A percentile compares a stretch with the other conserved stretches of the same genome.
phyloP scores from a whole-genome alignment of 2,113 vertebrate species.

The Tachuris rubrigastra region DNA sequence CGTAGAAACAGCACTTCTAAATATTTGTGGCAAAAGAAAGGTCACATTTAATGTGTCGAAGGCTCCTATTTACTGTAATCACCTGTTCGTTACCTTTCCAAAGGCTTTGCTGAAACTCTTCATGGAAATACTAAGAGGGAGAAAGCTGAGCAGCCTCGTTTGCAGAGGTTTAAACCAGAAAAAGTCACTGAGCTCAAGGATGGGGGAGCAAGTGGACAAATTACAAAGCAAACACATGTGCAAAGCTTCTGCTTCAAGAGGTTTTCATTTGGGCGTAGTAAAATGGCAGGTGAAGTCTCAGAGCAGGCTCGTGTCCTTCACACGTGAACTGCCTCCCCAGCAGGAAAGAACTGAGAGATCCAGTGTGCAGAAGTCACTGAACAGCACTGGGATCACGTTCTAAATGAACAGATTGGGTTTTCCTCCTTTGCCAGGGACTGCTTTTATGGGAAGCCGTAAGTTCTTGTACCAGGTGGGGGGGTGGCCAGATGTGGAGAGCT shows the following conservation, averaged over 20 bases:
- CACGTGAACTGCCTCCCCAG: neutral
- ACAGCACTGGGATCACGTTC: slow-evolving; percentile 29
- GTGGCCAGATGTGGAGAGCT: slow-evolving; percentile 25
- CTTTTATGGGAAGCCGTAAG: neutral
- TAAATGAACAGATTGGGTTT: neutral
- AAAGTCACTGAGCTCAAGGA: neutral
- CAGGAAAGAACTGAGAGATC: neutral
- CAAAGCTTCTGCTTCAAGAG: slow-evolving; percentile 51
- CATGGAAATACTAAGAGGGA: neutral
- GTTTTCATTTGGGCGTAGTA: neutral
- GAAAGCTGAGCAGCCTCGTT: neutral
- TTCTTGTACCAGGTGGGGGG: neutral
- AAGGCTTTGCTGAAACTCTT: slow-evolving; percentile 4
- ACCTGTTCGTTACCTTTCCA: neutral
- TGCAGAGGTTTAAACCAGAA: neutral
- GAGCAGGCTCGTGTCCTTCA: slow-evolving; percentile 14
- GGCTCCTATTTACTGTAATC: neutral
- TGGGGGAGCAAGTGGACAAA: neutral
- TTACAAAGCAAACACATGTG: slow-evolving; percentile 29
- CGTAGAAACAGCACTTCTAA: neutral
- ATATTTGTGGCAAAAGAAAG: neutral
- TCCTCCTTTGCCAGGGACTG: neutral
- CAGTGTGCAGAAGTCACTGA: slow-evolving; percentile 37
- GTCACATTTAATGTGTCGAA: neutral
- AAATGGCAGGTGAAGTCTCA: slow-evolving; percentile 2